Conservation (phyloP, 2,797 vertebrate genomes). For the Malacoctenus gilli region DNA sequence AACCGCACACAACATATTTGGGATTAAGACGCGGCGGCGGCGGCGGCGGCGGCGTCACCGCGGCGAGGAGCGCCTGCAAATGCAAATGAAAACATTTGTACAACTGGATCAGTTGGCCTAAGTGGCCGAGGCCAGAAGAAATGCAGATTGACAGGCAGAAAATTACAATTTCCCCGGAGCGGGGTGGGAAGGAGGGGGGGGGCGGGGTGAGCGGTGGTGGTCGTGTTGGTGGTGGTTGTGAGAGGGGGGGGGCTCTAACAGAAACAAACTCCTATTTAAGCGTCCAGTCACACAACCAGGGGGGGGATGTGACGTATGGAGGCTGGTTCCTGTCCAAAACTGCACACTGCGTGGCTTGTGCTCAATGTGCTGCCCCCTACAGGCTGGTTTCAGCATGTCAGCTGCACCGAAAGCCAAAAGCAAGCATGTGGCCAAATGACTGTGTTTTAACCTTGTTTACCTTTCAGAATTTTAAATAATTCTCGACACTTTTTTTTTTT, state of each 20-base stretch:
- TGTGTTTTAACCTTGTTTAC: too few relatives aligned
- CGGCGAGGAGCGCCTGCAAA: slow-evolving; percentile 57
- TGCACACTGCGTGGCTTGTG: neutral
- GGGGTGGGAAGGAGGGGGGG: slow-evolving; percentile 29
- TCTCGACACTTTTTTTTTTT: too few relatives aligned
- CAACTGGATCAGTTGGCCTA: slow-evolving; percentile 60
- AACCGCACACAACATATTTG: slow-evolving; percentile 52
- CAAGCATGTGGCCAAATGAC: neutral
- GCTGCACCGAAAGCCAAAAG: neutral
- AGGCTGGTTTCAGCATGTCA: slow-evolving; percentile 23
- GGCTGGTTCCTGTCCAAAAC: slow-evolving; percentile 40
- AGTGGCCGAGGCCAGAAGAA: slow-evolving; percentile 59
- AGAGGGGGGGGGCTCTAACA: slow-evolving; percentile 14
- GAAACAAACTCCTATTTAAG: slow-evolving; percentile 45
- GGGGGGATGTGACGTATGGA: slow-evolving; percentile 42
- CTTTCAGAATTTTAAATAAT: too few relatives aligned
- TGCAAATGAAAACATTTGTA: slow-evolving; percentile 71
- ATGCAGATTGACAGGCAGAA: slow-evolving; percentile 73
- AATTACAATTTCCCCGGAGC: slow-evolving; percentile 61
- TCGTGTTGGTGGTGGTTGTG: too few relatives aligned
- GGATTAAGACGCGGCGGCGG: slow-evolving; percentile 66
- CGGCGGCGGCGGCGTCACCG: slow-evolving; percentile 50
- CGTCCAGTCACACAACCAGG: slow-evolving; percentile 18
- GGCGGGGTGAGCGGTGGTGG: slow-evolving; percentile 35
- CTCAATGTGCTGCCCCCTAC: slow-evolving; percentile 50